Base-by-base conservation (phyloP, 2,797 vertebrate species). In the Perdix hodgsoniae region DNA sequence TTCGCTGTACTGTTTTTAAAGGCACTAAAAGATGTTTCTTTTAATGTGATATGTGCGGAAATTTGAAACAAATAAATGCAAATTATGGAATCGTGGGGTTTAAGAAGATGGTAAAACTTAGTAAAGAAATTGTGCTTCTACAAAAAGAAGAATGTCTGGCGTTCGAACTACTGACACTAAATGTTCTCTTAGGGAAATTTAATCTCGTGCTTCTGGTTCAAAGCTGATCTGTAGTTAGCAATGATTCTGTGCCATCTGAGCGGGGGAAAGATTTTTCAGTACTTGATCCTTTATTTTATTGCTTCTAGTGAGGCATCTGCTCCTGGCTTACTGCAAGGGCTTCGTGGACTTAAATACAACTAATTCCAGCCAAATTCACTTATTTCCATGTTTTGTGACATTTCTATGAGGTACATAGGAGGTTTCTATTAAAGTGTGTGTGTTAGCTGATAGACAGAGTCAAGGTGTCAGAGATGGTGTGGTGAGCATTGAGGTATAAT, bases 291-390 rank as follows among this genome's bases (percentile, higher is more conserved):
- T 39, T 16, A 22, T 78, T 95, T 84, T 90, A 54, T 81, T 71
- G 52, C 75, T 81, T 66, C 71, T 87, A 22, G n/a, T 61, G 78
- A 84, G 66, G 42, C 79, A 66, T 73, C 70, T 93, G 56, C 75
- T 75, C 50, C 61, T 70, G 70, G 40, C 57, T 74, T 66, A 61
- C 52, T 81, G 83, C 61, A 52, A 17, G 40, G 54, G 63, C 71
- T 91, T 79, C 39, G 8, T 23, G 39, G 63, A 44, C 59, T 66
- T 88, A 42, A 29, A 0, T 47, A 64, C 33, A 64, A 66, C 29
- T 57, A 52, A 63, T 42, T 79, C 33, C n/a, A 70, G 56, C 14
- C 42, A 82, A 73, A 61, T 61, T 23, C n/a, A 56, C 29, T 9
- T 71, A 24, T 88, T 74, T 65, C 50, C 57, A 39, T 17, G 6